Evolutionary conservation across 23 tunicate genomes (phyloP), one percentile per base, ranked within the genome.

Genomic region (Botrylloides violaceus): DNA sequence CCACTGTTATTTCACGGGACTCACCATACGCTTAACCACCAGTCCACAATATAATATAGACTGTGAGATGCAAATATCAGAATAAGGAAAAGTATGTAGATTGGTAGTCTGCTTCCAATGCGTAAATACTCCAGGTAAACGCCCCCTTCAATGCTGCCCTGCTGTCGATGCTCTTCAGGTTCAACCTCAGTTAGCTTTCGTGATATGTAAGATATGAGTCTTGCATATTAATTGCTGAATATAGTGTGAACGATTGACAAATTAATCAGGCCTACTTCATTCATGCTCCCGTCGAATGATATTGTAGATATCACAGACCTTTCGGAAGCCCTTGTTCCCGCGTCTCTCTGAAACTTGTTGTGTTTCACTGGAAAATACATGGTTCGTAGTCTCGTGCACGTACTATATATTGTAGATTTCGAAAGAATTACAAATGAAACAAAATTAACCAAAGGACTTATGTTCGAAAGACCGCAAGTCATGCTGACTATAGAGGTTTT

Each of bases 11-110:
- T n/a, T n/a, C n/a, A n/a, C n/a, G n/a, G n/a, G 27, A 63, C 83
- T 49, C 36, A 80, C 85, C 85, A 80, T 21, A 33, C 57, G 29
- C 78, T 33, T 29, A 80, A n/a, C 85, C 85, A 80, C 85, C 85
- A 80, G 53, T 80, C 85, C 12, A 27, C 29, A 19, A 80, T 24
- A 18, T 71, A 26, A 31, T 34, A 61, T 21, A 73, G 29, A 19
- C 29, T 12, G 62, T 80, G 85, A 61, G 38, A 71, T 61, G 70
- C 79, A 18, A 56, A 36, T 15, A 81, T 19, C 2, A 70, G 18
- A 22, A 57, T 25, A 50, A 79, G 66, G 32, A 70, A 58, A 34
- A 70, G 30, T 15, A 71, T 18, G 20, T 66, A 49, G 20, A 32
- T 28, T 12, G 27, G 37, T 24, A 19, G 27, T 55, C 59, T 79